Percentiles rank a stretch among this genome's conserved stretches.
Conservation (phyloP, 1,140 invertebrate species). For the Geopemphigus sp. region DNA sequence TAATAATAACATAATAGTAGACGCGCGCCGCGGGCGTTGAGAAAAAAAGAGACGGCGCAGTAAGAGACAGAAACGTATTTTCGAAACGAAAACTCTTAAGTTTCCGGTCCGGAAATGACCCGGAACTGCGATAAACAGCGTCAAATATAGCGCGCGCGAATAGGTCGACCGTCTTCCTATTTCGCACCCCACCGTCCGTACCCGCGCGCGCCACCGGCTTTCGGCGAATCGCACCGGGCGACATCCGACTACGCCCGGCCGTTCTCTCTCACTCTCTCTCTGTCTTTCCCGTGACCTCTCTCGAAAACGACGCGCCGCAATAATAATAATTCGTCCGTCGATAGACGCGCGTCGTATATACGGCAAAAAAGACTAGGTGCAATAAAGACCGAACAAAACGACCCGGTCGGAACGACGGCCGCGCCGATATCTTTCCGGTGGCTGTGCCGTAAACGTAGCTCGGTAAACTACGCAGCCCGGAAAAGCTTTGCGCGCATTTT, state of each 20-base stretch:
- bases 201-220: neutral
- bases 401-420: conserved; percentile 14
- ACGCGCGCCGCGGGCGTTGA: neutral
- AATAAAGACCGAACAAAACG: neutral
- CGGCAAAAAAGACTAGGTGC: neutral
- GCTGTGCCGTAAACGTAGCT: neutral
- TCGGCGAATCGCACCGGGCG: neutral
- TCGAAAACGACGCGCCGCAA: neutral
- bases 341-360: too few relatives aligned
- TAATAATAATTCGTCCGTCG: neutral
- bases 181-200: neutral
- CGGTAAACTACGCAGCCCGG: neutral
- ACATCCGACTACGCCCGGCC: neutral
- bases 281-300: conserved; percentile 1
- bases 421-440: neutral
- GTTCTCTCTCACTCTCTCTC: too few relatives aligned
- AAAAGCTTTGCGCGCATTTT: neutral
- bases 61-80: conserved; percentile 14
- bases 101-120: conserved; percentile 48
- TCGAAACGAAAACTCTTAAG: conserved; percentile 38
- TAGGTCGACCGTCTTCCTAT: conserved; percentile 47
- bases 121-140: conserved; percentile 46
- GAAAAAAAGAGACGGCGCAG: too few relatives aligned
- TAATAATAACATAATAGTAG: too few relatives aligned
- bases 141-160: conserved; percentile 37